Evolutionary conservation across 2,888 invertebrate genomes (phyloP), one percentile per base, ranked within the genome.

Genomic region (Eilema caniola): DNA sequence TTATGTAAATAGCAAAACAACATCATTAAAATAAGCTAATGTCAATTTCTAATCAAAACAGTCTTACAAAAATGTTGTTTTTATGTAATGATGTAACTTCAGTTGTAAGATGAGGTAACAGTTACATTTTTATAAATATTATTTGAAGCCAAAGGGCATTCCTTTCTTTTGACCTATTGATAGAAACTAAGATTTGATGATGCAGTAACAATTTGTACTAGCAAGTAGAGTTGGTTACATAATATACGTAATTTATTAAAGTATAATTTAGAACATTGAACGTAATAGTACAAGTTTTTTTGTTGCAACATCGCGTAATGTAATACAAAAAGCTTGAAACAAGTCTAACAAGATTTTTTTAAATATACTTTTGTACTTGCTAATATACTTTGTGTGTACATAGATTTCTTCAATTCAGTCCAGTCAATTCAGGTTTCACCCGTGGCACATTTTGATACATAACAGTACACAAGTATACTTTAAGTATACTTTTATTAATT

Each of bases 161-260:
- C 66, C 66, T 70, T 70, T 70, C 70, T 62, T 66, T 62, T 62
- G 62, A 62, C 57, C 41, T 23, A 33, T 59, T 62, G 16, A 25
- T 23, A 62, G 59, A 16, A 31, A 57, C 16, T 62, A n/a, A 66
- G n/a, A 62, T 61, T 28, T 47, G 11, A 65, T 61, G 65, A 60
- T 56, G 31, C 28, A 28, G 23, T 37, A 53, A 61, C 25, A 33
- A 62, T 56, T 23, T 24, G 16, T 23, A 41, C n/a, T n/a, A 25
- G 16, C 10, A 23, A 53, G 23, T 41, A 4, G 41, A 62, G 53
- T 7, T 57, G 8, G 25, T 41, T 67, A 62, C 25, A 56, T 67
- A 33, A 67, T 23, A 53, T 24, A 62, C 16, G 12, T 25, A 11
- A 25, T 66, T 37, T 37, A 41, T 61, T 60, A n/a, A 28, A 28